A percentile compares a stretch with the other conserved stretches of the same genome.
Conservation (phyloP, 2,113 vertebrate genomes). For the Rafetus swinhoei region DNA sequence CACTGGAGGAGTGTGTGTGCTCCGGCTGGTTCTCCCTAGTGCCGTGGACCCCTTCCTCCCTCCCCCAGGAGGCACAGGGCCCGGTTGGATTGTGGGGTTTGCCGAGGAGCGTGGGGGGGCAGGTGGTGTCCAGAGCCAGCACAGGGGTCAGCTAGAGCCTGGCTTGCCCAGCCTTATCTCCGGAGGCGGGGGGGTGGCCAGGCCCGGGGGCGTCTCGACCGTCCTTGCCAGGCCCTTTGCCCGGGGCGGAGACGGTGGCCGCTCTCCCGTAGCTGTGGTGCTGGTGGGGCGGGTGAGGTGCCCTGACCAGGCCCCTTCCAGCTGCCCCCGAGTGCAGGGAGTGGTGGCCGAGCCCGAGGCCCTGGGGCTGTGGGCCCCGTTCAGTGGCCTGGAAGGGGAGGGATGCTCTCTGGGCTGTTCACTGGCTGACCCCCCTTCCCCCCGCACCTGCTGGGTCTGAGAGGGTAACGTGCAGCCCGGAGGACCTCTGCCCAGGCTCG, state of each 20-base stretch:
- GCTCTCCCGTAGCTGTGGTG: not conserved
- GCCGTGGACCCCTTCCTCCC: not conserved
- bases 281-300: not conserved
- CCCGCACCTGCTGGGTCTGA: not conserved
- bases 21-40: too few species aligned
- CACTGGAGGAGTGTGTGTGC: not conserved
- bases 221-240: not conserved
- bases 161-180: not conserved
- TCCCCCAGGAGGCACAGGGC: not conserved
- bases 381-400: not conserved
- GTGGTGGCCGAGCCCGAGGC: too few species aligned
- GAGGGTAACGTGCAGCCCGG: not conserved
- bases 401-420: not conserved
- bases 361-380: not conserved
- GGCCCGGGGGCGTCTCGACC: rapidly evolving
- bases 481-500: not conserved
- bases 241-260: not conserved
- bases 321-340: not conserved
- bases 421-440: not conserved
- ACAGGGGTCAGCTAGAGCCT: not conserved
- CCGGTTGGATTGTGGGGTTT: not conserved
- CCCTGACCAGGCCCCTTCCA: not conserved
- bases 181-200: too few species aligned
- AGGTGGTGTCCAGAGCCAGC: too few species aligned
- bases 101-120: not conserved